Evolutionary conservation across 2,888 invertebrate genomes (phyloP).

Genomic region (Dicycla oo): DNA sequence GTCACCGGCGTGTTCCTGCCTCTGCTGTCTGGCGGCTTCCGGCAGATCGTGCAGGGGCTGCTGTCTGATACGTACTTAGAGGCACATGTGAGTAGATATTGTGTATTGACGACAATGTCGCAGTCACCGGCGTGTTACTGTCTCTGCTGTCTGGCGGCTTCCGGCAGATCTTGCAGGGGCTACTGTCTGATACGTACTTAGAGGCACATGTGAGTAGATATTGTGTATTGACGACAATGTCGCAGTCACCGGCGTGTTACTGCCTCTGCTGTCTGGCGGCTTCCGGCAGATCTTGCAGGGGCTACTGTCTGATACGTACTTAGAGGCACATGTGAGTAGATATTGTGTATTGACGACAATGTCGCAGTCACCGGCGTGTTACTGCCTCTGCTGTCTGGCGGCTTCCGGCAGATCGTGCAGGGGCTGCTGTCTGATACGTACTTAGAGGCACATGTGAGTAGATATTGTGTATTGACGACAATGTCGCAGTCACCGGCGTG

Average conservation of each 20-base stretch:
- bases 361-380: conserved; percentile 89
- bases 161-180: conserved; percentile 95
- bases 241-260: conserved; percentile 95
- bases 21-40: conserved; percentile 95
- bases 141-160: conserved; percentile 97
- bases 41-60: conserved; percentile 95
- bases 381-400: conserved; percentile 95
- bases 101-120: background rate
- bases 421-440: conserved; percentile 98
- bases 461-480: background rate
- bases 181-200: conserved; percentile 98
- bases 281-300: conserved; percentile 96
- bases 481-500: conserved; percentile 94
- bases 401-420: conserved; percentile 95
- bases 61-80: conserved; percentile 98
- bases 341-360: background rate
- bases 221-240: conserved; percentile 93
- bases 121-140: conserved; percentile 92
- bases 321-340: conserved; percentile 96
- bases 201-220: conserved; percentile 95
- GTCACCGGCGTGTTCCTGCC: conserved; percentile 94
- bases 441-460: conserved; percentile 97
- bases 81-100: conserved; percentile 93
- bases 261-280: conserved; percentile 92
- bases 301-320: conserved; percentile 97